These are phyloP conservation scores for Epizoanthus scotinus DNA, from an alignment of 92 coral and sea anemone genomes.

Conservation along the genomic window DNA sequence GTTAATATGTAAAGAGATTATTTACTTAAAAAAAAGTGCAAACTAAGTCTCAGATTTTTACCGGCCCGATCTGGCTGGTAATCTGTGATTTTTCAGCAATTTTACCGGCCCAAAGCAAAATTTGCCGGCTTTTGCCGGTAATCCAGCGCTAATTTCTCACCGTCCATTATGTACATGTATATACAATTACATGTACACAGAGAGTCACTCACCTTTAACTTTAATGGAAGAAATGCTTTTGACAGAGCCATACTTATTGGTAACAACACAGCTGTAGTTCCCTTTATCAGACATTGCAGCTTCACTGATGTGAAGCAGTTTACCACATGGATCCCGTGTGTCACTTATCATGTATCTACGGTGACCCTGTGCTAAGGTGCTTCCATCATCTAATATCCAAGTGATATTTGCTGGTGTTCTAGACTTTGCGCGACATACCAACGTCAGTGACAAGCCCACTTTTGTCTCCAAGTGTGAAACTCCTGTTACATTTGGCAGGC, in stretches of 20 bases:
- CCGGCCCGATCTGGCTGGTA: too few species aligned
- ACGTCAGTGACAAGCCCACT: not conserved
- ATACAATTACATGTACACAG: too few species aligned
- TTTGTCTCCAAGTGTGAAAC: not conserved
- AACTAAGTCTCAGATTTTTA: too few species aligned
- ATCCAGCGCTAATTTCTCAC: too few species aligned
- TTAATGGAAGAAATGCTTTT: not conserved
- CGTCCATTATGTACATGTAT: too few species aligned
- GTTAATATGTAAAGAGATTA: too few species aligned
- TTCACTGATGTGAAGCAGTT: not conserved
- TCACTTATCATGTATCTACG: not conserved
- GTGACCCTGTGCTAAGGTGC: too few species aligned
- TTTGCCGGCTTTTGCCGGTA: too few species aligned
- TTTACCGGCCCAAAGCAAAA: too few species aligned
- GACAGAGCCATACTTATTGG: conserved; percentile 8
- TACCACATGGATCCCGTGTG: not conserved
- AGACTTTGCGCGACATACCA: not conserved
- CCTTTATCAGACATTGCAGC: not conserved
- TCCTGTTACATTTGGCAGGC: conserved; percentile 2
- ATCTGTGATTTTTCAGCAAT: too few species aligned
- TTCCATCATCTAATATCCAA: not conserved
- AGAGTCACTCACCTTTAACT: not conserved
- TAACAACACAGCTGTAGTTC: not conserved
- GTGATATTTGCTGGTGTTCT: conserved; percentile 25
- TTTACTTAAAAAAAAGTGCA: too few species aligned